phyloP scores from a whole-genome alignment of 2,888 invertebrate species.

The Dicyrtoma fusca region DNA sequence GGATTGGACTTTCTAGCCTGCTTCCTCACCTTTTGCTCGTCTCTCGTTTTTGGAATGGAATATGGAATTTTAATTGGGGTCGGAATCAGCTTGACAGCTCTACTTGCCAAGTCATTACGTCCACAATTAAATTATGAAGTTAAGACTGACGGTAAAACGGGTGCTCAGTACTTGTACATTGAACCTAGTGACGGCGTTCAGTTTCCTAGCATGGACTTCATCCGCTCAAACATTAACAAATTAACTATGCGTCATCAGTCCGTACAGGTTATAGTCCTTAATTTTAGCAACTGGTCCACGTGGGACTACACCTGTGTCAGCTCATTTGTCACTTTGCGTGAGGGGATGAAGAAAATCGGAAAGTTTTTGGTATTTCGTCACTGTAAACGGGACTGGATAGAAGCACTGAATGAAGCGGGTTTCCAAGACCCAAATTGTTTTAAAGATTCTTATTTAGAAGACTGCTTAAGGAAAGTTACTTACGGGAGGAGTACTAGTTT shows the following conservation, averaged over 20 bases:
- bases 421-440: neutral
- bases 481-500: neutral
- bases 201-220: conserved; percentile 48
- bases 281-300: conserved; percentile 29
- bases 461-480: neutral
- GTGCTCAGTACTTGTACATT: conserved; percentile 32
- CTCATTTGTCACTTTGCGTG: conserved; percentile 7
- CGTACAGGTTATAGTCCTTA: conserved; percentile 22
- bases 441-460: conserved; percentile 21
- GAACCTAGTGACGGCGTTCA: conserved; percentile 42
- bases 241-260: neutral
- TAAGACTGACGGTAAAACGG: conserved; percentile 62
- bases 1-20: conserved; percentile 85
- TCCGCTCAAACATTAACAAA: conserved; percentile 41
- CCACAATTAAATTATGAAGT: conserved; percentile 80
- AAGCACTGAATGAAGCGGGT: conserved; percentile 11
- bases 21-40: conserved; percentile 79
- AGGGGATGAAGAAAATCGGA: conserved; percentile 6
- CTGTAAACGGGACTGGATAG: conserved; percentile 14
- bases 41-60: conserved; percentile 80
- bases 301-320: conserved; percentile 35
- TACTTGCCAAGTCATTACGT: conserved; percentile 81
- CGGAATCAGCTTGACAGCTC: conserved; percentile 77
- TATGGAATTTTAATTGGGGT: conserved; percentile 84
- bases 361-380: conserved; percentile 13